Evolutionary conservation across 1,140 invertebrate genomes (phyloP), one percentile per base, ranked within the genome.

Genomic region (Drosophila serrata): DNA sequence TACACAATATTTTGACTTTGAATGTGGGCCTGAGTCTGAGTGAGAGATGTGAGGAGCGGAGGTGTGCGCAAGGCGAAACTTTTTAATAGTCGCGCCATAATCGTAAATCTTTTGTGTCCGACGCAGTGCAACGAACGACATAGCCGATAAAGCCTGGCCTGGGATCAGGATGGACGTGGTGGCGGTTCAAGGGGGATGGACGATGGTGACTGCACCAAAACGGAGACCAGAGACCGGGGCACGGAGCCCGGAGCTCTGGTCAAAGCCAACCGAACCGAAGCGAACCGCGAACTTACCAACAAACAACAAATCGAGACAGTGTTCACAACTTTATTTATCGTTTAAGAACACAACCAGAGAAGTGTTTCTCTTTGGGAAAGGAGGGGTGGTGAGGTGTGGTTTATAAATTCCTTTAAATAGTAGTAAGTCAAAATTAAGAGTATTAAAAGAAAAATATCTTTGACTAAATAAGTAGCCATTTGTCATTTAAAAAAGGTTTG

Each of bases 11-110:
- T 78, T 78, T 88, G 84, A 88, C 85, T 88, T 84, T 78, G 77
- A 77, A 77, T 84, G 84, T 90, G 84, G 85, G 84, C 81, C 81
- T 79, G 75, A 76, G 79, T 82, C 81, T 79, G 75, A 76, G 79
- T 82, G 46, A 31, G 35, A 65, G 40, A 45, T 46, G 61, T 27
- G 64, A 48, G 49, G 15, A 15, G 46, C 19, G 68, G 84, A 77
- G 79, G 84, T 84, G 84, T 78, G 67, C 68, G 80, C 82, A 69
- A 90, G 85, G 85, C 85, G 86, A 90, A 90, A 90, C 85, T 90
- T 90, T 90, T 90, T 90, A 90, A 90, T 90, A 90, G 85, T 90
- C 85, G 86, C 75, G 81, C 85, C 86, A 90, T 90, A 90, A 90
- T 90, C 85, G 85, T 90, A 90, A 90, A 90, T 90, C 85, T 90